Conservation (phyloP, 2,888 invertebrate genomes). For the Xanthorhoe designata region DNA sequence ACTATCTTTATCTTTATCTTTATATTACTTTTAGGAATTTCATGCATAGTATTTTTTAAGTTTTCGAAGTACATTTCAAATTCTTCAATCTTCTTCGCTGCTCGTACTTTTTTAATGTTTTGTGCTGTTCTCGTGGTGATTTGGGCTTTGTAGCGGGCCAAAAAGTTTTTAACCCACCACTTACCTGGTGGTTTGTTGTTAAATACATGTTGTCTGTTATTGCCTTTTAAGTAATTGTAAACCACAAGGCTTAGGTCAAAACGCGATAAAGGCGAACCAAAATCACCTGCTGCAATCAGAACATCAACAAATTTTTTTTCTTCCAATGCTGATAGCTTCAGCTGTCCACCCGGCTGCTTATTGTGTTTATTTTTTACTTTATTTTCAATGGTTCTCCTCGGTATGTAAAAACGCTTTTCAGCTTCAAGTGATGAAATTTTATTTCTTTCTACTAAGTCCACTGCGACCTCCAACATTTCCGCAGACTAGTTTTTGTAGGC, state of each 20-base stretch:
- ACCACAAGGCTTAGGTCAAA: conserved; percentile 3
- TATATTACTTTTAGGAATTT: too few species aligned
- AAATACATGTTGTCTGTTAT: conserved; percentile 3
- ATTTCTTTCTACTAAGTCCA: conserved; percentile 2
- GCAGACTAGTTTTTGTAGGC: conserved; percentile 3
- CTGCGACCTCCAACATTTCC: conserved; percentile 4
- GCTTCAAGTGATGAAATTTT: conserved; percentile 3
- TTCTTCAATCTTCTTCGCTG: too few species aligned
- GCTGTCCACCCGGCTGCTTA: neutral
- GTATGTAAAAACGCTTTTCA: neutral
- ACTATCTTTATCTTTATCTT: too few species aligned
- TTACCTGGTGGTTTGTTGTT: too few species aligned
- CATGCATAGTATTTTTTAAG: too few species aligned
- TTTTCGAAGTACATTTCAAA: too few species aligned
- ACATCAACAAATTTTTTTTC: conserved; percentile 2
- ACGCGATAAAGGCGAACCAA: conserved; percentile 4
- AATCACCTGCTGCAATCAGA: conserved; percentile 2
- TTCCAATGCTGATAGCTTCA: neutral
- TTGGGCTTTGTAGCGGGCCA: too few species aligned
- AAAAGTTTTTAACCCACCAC: too few species aligned
- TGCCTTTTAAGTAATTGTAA: conserved; percentile 1
- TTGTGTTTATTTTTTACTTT: neutral
- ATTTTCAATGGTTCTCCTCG: neutral
- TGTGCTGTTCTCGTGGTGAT: too few species aligned
- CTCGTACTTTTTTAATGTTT: too few species aligned